Percentiles rank a stretch among this genome's conserved stretches.
Conservation (phyloP, 2,888 invertebrate genomes). For the Macroteleia sp. region DNA sequence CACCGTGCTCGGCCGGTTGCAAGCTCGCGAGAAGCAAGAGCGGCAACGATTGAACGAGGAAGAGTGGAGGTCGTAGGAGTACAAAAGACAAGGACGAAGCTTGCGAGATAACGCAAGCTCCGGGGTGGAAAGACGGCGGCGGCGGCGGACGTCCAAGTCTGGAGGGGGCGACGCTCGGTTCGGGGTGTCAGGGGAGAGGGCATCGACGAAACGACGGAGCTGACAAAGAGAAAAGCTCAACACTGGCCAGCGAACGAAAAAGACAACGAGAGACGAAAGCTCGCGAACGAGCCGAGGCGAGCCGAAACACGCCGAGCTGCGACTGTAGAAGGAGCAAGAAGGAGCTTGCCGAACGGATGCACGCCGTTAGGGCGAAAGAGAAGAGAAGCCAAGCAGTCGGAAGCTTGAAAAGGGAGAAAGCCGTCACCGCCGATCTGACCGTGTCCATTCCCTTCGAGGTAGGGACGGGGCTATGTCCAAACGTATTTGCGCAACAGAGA, state of each 20-base stretch:
- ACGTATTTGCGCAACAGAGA: conserved; percentile 34
- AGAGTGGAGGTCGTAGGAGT: conserved; percentile 40
- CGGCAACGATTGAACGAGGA: conserved; percentile 44
- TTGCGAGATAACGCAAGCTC: conserved; percentile 51
- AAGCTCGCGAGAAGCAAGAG: conserved; percentile 73
- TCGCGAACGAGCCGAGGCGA: conserved; percentile 65
- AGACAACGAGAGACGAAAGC: conserved; percentile 45
- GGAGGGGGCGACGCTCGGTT: conserved; percentile 60
- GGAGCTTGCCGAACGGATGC: conserved; percentile 42
- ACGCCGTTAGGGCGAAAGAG: conserved; percentile 59
- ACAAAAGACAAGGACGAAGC: conserved; percentile 57
- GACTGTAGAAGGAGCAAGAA: conserved; percentile 47
- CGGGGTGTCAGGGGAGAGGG: conserved; percentile 35
- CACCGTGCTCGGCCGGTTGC: conserved; percentile 72
- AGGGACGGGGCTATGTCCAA: conserved; percentile 47
- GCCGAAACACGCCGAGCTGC: conserved; percentile 71
- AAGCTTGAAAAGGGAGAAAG: conserved; percentile 62
- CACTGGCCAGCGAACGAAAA: conserved; percentile 28
- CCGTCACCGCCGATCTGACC: conserved; percentile 52
- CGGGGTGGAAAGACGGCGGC: conserved; percentile 62
- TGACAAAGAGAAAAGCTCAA: conserved; percentile 45
- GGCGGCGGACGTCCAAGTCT: conserved; percentile 64
- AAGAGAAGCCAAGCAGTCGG: conserved; percentile 63
- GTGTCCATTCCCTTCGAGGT: conserved; percentile 57
- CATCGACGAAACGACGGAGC: conserved; percentile 33